These are phyloP conservation scores for Palythoa caribaeorum DNA, from an alignment of 92 coral and sea anemone genomes.

Conservation along the genomic window DNA sequence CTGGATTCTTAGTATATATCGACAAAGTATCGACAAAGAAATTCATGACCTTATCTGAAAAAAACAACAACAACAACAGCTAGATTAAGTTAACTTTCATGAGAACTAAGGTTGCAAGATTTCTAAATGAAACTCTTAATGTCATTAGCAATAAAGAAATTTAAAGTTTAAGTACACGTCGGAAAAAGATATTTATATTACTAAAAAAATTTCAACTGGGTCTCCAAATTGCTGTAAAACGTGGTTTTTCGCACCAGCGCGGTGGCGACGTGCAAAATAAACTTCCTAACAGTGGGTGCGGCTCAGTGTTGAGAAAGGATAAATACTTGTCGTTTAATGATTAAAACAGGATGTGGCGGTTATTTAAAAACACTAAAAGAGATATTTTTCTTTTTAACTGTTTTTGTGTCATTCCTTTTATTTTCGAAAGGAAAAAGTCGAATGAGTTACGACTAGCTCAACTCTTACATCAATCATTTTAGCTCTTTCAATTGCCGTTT, in stretches of 20 bases:
- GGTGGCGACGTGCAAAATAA: not conserved
- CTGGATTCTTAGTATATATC: too few relatives aligned
- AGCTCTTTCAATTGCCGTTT: not conserved
- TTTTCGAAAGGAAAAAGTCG: not conserved
- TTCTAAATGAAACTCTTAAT: not conserved
- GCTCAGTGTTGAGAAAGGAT: not conserved
- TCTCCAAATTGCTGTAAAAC: not conserved
- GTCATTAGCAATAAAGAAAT: not conserved
- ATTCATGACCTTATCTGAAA: not conserved
- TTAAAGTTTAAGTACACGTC: not conserved
- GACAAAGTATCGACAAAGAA: too few relatives aligned
- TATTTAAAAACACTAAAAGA: not conserved
- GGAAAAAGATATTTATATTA: not conserved
- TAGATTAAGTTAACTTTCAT: not conserved
- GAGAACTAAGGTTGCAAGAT: not conserved
- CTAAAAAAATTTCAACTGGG: not conserved
- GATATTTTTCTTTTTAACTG: not conserved
- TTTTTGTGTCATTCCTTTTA: not conserved
- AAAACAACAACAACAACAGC: not conserved
- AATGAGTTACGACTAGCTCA: not conserved
- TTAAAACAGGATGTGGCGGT: slow-evolving; percentile 28
- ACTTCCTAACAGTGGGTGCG: not conserved
- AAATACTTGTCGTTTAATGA: slow-evolving; percentile 3
- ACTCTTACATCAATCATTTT: not conserved
- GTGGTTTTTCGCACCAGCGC: not conserved